Evolutionary conservation across 2,797 vertebrate species (phyloP), one percentile per base, ranked within the genome.

Genomic region (Clamator glandarius): DNA sequence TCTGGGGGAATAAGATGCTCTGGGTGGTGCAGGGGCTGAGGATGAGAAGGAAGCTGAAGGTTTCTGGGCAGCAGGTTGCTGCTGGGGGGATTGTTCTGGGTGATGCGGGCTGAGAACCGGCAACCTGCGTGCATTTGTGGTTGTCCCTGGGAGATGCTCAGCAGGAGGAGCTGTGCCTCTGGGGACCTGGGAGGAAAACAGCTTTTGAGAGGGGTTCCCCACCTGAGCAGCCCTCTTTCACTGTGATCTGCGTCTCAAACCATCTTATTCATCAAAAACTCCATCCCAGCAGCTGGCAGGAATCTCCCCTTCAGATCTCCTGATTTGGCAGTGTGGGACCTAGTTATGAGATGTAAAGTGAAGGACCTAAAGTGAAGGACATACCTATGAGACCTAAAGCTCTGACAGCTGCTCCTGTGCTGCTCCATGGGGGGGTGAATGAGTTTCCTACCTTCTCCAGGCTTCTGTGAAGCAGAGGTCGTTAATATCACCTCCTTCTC

Each of bases 51-150:
- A 31, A 33, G 63, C 1, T 2, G 24, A 55, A 28, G 1, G 41
- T 3, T 33, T 39, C 6, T 9, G 55, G 15, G 35, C 31, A 8
- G 4, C 18, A 15, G 31, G 0, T 4, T 55, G 44, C 15, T 74
- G 72, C 55, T 29, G 59, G 64, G 12, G 33, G 28, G 48, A n/a
- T 5, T 14, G 55, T 19, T 67, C 23, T 12, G 48, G 52, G 63
- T 0, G 10, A 6, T 29, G 70, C 16, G 2, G 39, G 8, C 35
- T 66, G 87, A 74, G 79, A 67, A 28, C 10, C 1, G 82, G 25
- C 25, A 8, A 15, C 28, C 33, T 73, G 42, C 1, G 1, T 0
- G 63, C 15, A 0, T 44, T 54, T n/a, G 73, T 72, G 69, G 31
- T 2, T 4, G 52, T 26, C 57, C 68, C n/a, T 35, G 67, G 41